These are phyloP conservation scores for Glaucopsyche alexis DNA, from an alignment of 2,888 invertebrate species.

Conservation along the genomic window DNA sequence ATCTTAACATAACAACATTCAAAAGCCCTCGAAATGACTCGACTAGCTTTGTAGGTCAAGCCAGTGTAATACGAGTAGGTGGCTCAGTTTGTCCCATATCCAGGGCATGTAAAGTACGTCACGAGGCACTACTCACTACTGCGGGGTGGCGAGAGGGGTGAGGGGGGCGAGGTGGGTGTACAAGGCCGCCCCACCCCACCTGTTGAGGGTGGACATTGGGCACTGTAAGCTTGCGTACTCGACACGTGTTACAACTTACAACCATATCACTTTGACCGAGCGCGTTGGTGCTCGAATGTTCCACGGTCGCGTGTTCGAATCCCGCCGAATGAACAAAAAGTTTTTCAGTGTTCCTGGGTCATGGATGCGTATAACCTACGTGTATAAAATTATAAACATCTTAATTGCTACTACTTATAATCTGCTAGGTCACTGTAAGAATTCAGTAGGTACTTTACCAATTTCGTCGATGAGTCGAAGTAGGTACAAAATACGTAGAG, in stretches of 20 bases:
- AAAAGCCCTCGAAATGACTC: too few relatives aligned
- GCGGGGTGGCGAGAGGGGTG: neutral
- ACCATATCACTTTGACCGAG: neutral
- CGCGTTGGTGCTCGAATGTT: too few relatives aligned
- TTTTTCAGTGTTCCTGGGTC: too few relatives aligned
- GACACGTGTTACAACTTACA: neutral
- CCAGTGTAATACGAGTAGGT: neutral
- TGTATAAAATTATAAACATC: too few relatives aligned
- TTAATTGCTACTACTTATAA: too few relatives aligned
- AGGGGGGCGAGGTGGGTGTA: neutral
- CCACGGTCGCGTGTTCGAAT: too few relatives aligned
- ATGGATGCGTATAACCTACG: too few relatives aligned
- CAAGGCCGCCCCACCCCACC: neutral
- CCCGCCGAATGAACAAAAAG: too few relatives aligned
- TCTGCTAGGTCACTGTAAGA: too few relatives aligned
- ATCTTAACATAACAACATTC: too few relatives aligned
- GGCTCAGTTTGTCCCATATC: neutral
- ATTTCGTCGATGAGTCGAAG: neutral
- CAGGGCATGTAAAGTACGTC: neutral
- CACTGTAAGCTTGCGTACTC: neutral
- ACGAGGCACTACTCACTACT: slow-evolving; percentile 5
- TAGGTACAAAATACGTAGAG: neutral
- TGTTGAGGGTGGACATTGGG: neutral
- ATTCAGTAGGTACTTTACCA: neutral
- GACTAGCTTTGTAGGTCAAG: too few relatives aligned